Conservation (phyloP, 2,113 vertebrate genomes). For the Myocastor coypus region DNA sequence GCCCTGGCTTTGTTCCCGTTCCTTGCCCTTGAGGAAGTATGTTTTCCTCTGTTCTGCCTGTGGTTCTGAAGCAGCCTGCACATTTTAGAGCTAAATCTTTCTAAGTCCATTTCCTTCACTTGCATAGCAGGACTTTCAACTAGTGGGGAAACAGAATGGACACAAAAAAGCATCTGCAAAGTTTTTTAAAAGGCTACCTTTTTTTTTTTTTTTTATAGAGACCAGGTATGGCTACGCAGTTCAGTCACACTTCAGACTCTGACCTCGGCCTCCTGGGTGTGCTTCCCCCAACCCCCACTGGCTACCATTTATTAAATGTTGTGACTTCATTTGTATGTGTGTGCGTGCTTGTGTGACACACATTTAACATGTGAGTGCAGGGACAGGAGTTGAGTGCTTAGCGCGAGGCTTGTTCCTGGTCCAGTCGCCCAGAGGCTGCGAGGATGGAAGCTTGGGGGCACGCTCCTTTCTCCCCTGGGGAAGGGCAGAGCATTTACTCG, state of each 20-base stretch:
- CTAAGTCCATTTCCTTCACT: not conserved
- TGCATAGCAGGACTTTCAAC: not conserved
- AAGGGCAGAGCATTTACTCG: not conserved
- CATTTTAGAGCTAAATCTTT: not conserved
- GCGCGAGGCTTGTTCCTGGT: fast-evolving
- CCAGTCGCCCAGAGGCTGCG: fast-evolving
- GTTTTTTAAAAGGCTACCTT: not conserved
- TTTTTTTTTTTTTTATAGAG: not conserved
- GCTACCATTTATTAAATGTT: fast-evolving
- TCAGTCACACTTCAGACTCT: not conserved
- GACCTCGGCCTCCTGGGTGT: not conserved
- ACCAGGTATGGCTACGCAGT: not conserved
- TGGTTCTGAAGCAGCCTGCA: not conserved
- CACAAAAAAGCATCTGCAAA: no score
- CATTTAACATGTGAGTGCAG: no score
- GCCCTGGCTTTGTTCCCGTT: fast-evolving
- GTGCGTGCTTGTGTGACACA: not conserved
- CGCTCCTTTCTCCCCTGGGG: fast-evolving
- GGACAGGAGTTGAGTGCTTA: fast-evolving
- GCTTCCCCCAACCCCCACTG: not conserved
- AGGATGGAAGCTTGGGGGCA: no score
- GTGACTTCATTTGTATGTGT: not conserved
- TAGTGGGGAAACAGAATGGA: not conserved
- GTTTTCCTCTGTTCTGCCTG: fast-evolving
- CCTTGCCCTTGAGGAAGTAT: not conserved